Percentiles rank a stretch among this genome's conserved stretches.
Conservation (phyloP, 2,113 vertebrate species). For the Passer montanus region DNA sequence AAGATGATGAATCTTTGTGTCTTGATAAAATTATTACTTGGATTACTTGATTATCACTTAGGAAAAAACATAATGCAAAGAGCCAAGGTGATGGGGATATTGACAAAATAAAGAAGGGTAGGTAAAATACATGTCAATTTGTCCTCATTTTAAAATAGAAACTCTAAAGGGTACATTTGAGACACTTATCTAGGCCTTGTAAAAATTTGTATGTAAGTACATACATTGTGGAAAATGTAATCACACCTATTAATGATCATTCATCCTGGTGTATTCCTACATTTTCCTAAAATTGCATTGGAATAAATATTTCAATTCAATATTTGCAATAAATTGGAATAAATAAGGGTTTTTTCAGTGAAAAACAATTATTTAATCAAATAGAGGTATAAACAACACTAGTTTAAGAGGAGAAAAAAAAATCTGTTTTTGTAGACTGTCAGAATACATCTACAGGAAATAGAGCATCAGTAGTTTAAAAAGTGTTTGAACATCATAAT, state of each 20-base stretch:
- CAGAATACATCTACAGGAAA: background rate
- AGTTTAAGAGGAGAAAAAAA: background rate
- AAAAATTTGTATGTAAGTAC: background rate
- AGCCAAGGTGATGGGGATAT: background rate
- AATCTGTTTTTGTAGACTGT: background rate
- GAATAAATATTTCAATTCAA: background rate
- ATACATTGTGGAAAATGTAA: background rate
- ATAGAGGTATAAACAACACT: background rate
- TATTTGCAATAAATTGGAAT: background rate
- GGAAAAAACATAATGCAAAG: background rate
- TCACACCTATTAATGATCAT: background rate
- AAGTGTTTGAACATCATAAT: background rate
- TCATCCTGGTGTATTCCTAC: background rate
- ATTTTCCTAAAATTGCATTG: background rate
- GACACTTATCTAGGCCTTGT: background rate
- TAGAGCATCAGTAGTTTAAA: background rate
- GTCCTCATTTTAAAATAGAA: background rate
- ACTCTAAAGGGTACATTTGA: background rate
- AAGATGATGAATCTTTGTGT: slow-evolving; percentile 47
- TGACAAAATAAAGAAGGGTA: background rate
- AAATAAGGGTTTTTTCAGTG: background rate
- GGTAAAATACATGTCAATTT: background rate
- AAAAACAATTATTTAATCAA: background rate
- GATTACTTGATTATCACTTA: slow-evolving; percentile 13
- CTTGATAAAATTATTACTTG: slow-evolving; percentile 12